These are phyloP conservation scores for Mesorhabditis spiculigera DNA, from an alignment of 2,888 invertebrate species.

Conservation along the genomic window DNA sequence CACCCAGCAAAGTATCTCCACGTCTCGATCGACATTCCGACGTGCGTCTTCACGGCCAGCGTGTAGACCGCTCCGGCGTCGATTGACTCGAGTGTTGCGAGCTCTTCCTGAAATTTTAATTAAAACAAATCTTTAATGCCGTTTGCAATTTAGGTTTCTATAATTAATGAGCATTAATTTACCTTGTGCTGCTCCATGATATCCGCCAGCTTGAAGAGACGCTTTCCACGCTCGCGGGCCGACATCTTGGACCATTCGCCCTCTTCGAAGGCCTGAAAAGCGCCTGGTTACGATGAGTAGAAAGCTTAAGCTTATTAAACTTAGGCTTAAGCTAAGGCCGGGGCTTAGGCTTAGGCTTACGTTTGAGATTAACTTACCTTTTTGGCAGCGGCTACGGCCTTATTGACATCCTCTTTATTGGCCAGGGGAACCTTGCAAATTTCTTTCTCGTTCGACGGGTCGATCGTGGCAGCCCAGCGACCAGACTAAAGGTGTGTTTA, in stretches of 20 bases:
- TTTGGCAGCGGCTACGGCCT: constrained; percentile 81
- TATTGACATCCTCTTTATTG: constrained; percentile 77
- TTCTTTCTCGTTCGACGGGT: constrained; percentile 78
- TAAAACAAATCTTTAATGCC: neutral
- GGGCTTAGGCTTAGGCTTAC: neutral
- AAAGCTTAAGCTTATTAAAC: too few species aligned
- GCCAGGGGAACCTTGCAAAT: constrained; percentile 68
- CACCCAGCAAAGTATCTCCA: constrained; percentile 93
- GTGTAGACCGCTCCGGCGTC: constrained; percentile 97
- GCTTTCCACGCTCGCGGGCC: constrained; percentile 79
- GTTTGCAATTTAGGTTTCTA: neutral
- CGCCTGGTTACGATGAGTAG: neutral
- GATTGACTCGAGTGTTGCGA: constrained; percentile 86
- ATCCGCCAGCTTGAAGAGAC: constrained; percentile 84
- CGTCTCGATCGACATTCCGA: constrained; percentile 95
- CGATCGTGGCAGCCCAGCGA: constrained; percentile 69
- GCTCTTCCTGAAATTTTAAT: constrained; percentile 69
- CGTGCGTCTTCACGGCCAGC: constrained; percentile 87
- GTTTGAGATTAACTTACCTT: constrained; percentile 48
- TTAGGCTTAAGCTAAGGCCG: too few species aligned
- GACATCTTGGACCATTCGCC: constrained; percentile 93
- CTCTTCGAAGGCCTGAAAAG: constrained; percentile 39
- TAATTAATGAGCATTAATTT: constrained; percentile 14
- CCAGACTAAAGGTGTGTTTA: constrained; percentile 60
- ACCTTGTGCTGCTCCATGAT: constrained; percentile 83